These are phyloP conservation scores for Drosophila sulfurigaster DNA, from an alignment of 1,140 invertebrate species.

Conservation along the genomic window DNA sequence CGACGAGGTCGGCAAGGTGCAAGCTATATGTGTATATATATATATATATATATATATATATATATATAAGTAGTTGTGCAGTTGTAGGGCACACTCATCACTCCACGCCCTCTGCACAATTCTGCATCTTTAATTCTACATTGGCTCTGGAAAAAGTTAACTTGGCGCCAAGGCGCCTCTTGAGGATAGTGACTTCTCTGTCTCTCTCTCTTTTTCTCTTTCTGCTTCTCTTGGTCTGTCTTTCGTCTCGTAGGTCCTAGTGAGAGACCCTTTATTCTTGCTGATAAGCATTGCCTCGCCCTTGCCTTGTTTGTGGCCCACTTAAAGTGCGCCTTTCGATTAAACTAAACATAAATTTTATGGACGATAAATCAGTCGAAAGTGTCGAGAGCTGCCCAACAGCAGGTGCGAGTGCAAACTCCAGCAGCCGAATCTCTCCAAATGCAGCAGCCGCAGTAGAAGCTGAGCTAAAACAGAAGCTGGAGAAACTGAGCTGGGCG, in stretches of 20 bases:
- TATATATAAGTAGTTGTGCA: too few relatives aligned
- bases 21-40: background rate
- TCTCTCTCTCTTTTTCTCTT: too few relatives aligned
- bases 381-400: conserved; percentile 51
- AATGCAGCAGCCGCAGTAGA: background rate
- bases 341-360: conserved; percentile 80
- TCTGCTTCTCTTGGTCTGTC: too few relatives aligned
- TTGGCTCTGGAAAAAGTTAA: conserved; percentile 24
- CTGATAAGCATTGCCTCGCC: conserved; percentile 13
- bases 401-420: conserved; percentile 19
- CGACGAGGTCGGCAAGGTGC: conserved; percentile 4
- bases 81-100: too few relatives aligned
- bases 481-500: background rate
- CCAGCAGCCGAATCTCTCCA: background rate
- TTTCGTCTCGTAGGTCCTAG: background rate
- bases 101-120: too few relatives aligned
- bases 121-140: too few relatives aligned
- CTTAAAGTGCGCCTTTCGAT: conserved; percentile 74
- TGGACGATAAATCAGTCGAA: conserved; percentile 74
- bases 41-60: too few relatives aligned
- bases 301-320: conserved; percentile 31
- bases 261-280: conserved; percentile 24
- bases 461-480: too few relatives aligned
- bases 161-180: background rate
- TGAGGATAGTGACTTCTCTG: background rate